These are phyloP conservation scores for Drosophila lacicola DNA, from an alignment of 2,888 invertebrate genomes.

Conservation along the genomic window DNA sequence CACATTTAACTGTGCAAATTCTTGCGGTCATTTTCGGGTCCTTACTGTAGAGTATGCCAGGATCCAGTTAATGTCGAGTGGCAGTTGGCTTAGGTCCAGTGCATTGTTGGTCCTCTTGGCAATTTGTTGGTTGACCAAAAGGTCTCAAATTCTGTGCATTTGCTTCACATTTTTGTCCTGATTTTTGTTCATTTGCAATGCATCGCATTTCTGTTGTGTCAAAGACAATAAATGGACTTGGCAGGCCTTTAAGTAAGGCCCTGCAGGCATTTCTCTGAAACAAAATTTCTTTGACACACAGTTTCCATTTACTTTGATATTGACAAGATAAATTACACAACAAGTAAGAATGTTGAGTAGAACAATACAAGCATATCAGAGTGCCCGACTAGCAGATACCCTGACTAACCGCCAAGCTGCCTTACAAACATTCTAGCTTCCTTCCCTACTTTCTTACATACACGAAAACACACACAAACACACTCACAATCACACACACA, in stretches of 20 bases:
- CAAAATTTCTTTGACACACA: background rate
- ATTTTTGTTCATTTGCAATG: constrained; percentile 16
- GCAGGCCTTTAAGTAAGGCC: background rate
- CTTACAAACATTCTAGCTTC: too few species aligned
- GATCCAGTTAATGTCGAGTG: background rate
- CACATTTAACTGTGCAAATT: constrained; percentile 48
- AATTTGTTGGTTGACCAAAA: constrained; percentile 30
- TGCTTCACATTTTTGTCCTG: constrained; percentile 9
- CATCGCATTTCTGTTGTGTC: background rate
- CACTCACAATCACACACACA: too few species aligned
- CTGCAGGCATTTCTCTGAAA: background rate
- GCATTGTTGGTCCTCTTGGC: constrained; percentile 6
- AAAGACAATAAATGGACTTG: background rate
- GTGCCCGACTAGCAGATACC: too few species aligned
- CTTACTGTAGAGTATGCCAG: background rate
- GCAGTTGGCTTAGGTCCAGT: background rate
- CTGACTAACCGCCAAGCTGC: too few species aligned
- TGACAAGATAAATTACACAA: too few species aligned
- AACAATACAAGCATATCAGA: too few species aligned
- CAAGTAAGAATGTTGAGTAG: too few species aligned
- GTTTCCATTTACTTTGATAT: background rate
- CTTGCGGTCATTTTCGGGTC: constrained; percentile 17
- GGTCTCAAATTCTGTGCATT: background rate
- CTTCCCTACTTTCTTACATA: too few species aligned
- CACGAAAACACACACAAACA: too few species aligned